Evolutionary conservation across 2,888 invertebrate species (phyloP).

Genomic region (Liodrosophila aerea): DNA sequence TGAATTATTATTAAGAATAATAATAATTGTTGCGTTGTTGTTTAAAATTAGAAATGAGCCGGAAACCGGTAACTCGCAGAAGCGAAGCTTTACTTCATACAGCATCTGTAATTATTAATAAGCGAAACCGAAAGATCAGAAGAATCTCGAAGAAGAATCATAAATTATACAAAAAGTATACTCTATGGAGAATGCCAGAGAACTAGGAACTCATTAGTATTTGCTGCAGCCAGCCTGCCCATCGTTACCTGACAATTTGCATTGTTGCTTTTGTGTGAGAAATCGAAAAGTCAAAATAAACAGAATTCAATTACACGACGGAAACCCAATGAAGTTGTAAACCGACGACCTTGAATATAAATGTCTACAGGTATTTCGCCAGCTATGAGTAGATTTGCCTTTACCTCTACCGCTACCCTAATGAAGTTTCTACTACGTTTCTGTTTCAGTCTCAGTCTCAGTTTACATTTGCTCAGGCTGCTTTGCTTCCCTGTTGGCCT

Average conservation of each 20-base stretch:
- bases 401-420: slow-evolving; percentile 43
- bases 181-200: slow-evolving; percentile 33
- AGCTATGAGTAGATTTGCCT: slow-evolving; percentile 42
- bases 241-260: slow-evolving; percentile 44
- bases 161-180: slow-evolving; percentile 38
- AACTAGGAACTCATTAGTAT: slow-evolving; percentile 73
- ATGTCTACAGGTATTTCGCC: slow-evolving; percentile 24
- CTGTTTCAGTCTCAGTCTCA: slow-evolving; percentile 10
- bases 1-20: slow-evolving; percentile 68
- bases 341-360: slow-evolving; percentile 55
- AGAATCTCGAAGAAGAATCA: slow-evolving; percentile 65
- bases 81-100: not conserved
- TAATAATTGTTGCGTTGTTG: slow-evolving; percentile 60
- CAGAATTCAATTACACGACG: slow-evolving; percentile 62
- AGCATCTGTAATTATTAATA: slow-evolving; percentile 57
- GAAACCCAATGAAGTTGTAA: slow-evolving; percentile 69
- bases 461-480: slow-evolving; percentile 23
- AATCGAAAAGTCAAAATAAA: slow-evolving; percentile 77
- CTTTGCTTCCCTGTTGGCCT: slow-evolving; percentile 28
- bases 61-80: slow-evolving; percentile 63
- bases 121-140: slow-evolving; percentile 35
- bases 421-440: slow-evolving; percentile 43
- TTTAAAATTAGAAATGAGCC: slow-evolving; percentile 74
- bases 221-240: slow-evolving; percentile 23
- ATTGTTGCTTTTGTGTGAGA: slow-evolving; percentile 62